Evolutionary conservation across 64 coral and sea anemone species (phyloP), one percentile per base, ranked within the genome.

Genomic region (Stylophora pistillata): DNA sequence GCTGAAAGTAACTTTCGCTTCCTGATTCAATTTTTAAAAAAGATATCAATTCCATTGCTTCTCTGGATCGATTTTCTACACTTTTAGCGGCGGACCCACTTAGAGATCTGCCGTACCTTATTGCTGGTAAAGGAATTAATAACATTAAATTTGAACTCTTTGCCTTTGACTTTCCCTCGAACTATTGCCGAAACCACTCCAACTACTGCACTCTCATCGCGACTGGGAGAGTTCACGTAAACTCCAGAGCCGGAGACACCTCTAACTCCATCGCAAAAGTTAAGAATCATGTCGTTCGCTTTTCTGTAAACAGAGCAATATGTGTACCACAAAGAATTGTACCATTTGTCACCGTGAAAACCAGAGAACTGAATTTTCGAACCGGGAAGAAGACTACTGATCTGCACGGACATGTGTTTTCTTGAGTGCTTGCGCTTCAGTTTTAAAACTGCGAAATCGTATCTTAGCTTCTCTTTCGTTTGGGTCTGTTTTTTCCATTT

Each of bases 211-310:
- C 78, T 76, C 28, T 70, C 71, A 73, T 71, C 78, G 30, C 88
- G 56, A 53, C 33, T 63, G 69, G 61, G 80, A 29, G 66, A 85
- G 14, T 65, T 68, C 5, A 86, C 81, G 75, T 78, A 86, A 74
- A 92, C 90, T 30, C 90, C 90, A 15, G 90, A 92, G n/a, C 90
- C 90, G 15, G 90, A 92, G 26, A 92, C 75, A 29, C 90, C 90
- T 70, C 86, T 92, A 13, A 29, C 58, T 31, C 90, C 90, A 79
- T 92, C 90, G 78, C 90, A 92, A 53, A 76, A 77, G 27, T 85
- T 92, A 17, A 92, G 60, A 54, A 92, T 77, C 68, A 73, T 85
- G n/a, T 85, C 90, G 20, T 41, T 57, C 15, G 85, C 65, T 83
- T 56, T 85, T 55, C 26, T 74, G 30, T 71, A 60, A 18, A 92